Conservation (phyloP, 2,113 vertebrate genomes). For the Mobula hypostoma region DNA sequence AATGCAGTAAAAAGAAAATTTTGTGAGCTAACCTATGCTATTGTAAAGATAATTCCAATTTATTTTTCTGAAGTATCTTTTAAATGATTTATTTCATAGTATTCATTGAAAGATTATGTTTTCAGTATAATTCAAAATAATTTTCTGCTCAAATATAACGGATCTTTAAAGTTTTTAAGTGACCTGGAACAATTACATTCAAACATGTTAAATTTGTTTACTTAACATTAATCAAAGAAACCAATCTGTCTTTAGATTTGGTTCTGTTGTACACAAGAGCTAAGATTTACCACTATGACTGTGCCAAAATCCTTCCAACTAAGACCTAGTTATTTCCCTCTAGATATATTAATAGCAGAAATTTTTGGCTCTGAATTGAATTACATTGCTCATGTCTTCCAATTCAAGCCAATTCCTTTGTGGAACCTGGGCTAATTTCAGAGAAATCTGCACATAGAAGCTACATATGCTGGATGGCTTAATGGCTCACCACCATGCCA, state of each 20-base stretch:
- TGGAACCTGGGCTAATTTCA: background rate
- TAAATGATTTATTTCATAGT: background rate
- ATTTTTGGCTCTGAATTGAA: background rate
- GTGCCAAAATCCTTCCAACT: background rate
- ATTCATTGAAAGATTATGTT: background rate
- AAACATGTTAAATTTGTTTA: background rate
- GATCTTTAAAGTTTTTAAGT: background rate
- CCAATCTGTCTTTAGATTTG: background rate
- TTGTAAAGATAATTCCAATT: background rate
- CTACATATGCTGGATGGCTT: background rate
- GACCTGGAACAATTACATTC: background rate
- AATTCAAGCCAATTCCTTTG: slow-evolving; percentile 16
- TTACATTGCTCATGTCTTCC: background rate
- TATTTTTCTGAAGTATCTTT: background rate
- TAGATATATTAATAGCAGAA: slow-evolving; percentile 2
- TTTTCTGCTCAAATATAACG: background rate
- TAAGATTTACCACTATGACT: background rate
- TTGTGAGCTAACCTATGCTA: too few relatives aligned
- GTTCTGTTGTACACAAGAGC: background rate
- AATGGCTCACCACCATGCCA: background rate
- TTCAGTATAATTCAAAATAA: background rate
- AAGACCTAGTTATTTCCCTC: slow-evolving; percentile 4
- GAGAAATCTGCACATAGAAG: background rate
- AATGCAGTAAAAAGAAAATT: background rate
- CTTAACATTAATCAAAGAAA: background rate